These are phyloP conservation scores for Petrocephalus sullivani DNA, from an alignment of 2,797 vertebrate genomes.

Conservation along the genomic window DNA sequence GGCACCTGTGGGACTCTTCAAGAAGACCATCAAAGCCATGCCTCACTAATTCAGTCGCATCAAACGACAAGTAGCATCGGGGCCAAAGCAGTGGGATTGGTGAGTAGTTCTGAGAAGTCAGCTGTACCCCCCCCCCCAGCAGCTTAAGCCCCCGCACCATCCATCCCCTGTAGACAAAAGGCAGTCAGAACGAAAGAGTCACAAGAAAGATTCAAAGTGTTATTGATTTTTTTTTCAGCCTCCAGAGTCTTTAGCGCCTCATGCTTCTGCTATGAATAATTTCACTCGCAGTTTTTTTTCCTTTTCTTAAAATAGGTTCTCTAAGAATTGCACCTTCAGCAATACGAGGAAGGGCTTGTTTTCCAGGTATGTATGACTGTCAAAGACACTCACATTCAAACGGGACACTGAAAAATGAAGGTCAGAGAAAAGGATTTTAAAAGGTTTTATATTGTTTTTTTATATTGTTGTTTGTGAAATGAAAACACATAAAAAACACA, in stretches of 20 bases:
- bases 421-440: background rate
- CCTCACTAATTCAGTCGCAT: background rate
- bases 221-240: background rate
- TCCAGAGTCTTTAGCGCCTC: background rate
- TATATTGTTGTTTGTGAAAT: background rate
- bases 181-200: slow-evolving; percentile 15
- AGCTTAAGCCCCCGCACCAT: background rate
- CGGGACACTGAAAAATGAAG: background rate
- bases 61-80: background rate
- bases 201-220: background rate
- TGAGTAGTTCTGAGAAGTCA: slow-evolving; percentile 8
- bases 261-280: background rate
- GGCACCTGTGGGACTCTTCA: background rate
- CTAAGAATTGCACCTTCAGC: slow-evolving; percentile 12
- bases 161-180: background rate
- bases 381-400: background rate
- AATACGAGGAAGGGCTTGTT: slow-evolving; percentile 15
- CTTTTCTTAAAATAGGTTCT: slow-evolving; percentile 17
- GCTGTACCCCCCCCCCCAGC: background rate
- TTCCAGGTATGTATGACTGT: slow-evolving; percentile 15
- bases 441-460: background rate
- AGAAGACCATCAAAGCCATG: background rate
- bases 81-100: background rate
- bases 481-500: background rate
- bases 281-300: background rate